These are phyloP conservation scores for Diadromus collaris DNA, from an alignment of 2,888 invertebrate species.

Conservation along the genomic window DNA sequence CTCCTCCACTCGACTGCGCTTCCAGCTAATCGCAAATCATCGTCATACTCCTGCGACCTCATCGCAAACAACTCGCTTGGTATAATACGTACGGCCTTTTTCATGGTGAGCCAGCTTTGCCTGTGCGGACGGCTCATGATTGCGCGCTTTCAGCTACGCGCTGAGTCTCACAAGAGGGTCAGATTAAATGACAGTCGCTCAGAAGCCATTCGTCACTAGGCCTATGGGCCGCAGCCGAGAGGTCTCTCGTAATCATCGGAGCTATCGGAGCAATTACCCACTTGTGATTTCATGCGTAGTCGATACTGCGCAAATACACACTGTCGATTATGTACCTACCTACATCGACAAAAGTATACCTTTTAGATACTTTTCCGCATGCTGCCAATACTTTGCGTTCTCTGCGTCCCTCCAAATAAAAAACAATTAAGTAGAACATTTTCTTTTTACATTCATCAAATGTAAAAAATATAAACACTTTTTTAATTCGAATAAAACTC, in stretches of 20 bases:
- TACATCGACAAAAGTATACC: slow-evolving; percentile 20
- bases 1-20: slow-evolving; percentile 38
- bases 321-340: slow-evolving; percentile 38
- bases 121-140: slow-evolving; percentile 38
- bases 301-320: slow-evolving; percentile 5
- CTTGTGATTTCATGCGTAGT: slow-evolving; percentile 57
- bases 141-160: slow-evolving; percentile 57
- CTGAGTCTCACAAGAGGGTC: slow-evolving; percentile 50
- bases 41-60: slow-evolving; percentile 58
- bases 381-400: slow-evolving; percentile 24
- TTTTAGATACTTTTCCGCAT: slow-evolving; percentile 49
- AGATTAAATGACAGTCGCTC: slow-evolving; percentile 62
- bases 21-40: slow-evolving; percentile 62
- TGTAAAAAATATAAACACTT: too few relatives aligned
- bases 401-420: too few relatives aligned
- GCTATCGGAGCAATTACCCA: slow-evolving; percentile 61
- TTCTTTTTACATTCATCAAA: too few relatives aligned
- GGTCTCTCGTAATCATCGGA: slow-evolving; percentile 59
- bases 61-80: slow-evolving; percentile 58
- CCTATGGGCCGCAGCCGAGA: slow-evolving; percentile 14
- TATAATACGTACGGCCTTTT: slow-evolving; percentile 34
- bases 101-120: not conserved
- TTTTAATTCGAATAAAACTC: too few relatives aligned
- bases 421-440: too few relatives aligned
- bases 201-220: slow-evolving; percentile 61